Conservation (phyloP, 2,888 invertebrate species). For the Rhimphoctona megacephalus region DNA sequence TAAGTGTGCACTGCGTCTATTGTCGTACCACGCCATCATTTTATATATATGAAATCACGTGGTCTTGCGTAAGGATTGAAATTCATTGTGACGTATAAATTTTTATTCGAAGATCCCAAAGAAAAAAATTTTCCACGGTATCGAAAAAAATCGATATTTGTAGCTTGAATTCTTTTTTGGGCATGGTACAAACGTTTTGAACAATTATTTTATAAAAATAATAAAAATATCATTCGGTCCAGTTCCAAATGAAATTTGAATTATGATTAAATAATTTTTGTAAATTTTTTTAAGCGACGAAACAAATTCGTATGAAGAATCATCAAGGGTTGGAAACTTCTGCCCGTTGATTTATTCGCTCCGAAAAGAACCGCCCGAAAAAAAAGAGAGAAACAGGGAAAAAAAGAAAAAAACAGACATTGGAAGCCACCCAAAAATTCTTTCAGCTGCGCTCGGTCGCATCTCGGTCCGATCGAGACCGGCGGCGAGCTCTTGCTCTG, state of each 20-base stretch:
- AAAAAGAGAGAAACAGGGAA: constrained; percentile 5
- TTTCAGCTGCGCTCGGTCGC: constrained; percentile 59
- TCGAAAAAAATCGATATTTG: not conserved
- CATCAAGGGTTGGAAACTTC: constrained; percentile 17
- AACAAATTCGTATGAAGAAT: not conserved
- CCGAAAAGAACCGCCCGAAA: constrained; percentile 42
- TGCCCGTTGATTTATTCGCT: constrained; percentile 44
- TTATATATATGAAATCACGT: not conserved
- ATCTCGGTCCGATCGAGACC: constrained; percentile 45
- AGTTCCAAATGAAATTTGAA: not conserved
- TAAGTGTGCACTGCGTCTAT: constrained; percentile 3
- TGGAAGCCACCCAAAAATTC: constrained; percentile 62
- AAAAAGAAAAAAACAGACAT: constrained; percentile 20
- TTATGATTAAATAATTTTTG: not conserved
- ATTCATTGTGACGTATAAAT: constrained; percentile 14
- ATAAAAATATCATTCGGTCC: not conserved
- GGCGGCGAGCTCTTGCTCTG: constrained; percentile 45
- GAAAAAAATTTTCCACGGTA: not conserved
- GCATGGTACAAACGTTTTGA: not conserved
- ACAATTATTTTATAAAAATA: not conserved
- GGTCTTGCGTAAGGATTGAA: not conserved
- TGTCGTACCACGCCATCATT: not conserved
- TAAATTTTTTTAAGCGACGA: not conserved
- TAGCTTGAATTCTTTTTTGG: not conserved
- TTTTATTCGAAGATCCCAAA: constrained; percentile 16